Base-by-base conservation (phyloP, 2,113 vertebrate genomes). In the Silurus meridionalis region DNA sequence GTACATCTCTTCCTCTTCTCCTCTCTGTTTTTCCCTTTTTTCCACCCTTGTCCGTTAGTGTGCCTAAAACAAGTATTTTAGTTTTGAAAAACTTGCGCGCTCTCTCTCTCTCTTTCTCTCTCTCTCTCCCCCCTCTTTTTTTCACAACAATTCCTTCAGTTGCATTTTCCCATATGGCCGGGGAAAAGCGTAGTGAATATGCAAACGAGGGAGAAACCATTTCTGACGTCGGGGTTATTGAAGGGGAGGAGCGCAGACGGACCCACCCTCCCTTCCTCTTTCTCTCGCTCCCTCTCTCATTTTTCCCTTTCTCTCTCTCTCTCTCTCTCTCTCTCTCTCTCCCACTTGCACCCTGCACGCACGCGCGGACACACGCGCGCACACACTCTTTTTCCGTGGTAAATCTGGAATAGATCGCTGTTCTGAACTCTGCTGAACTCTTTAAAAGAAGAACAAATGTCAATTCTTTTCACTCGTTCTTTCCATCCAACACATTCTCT, bases 81-180 rank as follows among this genome's bases (percentile, higher is more conserved):
- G 48, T 66, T 84, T 74, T 46, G 52, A 84, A 58, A 94, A 95
- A 96, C 95, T 96, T 96, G 93, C 57, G 50, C 71, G 50, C 37
- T n/a, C 55, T 83, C 57, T 50, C 71, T 60, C 37, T n/a, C 55
- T 83, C 66, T 57, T 53, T 61, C 57, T 60, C 1, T 84, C 6
- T 80, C 52, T 57, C 63, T 72, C 55, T 11, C 84, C 94, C 94
- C 95, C 74, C 67, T 83, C 88, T 89, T 83, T 89, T 89, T 94
- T 95, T 96, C 96, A 95, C 96, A 95, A 96, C 96, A 97, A 97
- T 97, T 97, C 97, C 97, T 97, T 96, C 97, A 97, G 95, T 97
- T 95, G 96, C 96, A 97, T 97, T 95, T 97, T 97, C 97, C 97
- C 97, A 96, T 97, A 95, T 97, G 97, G 95, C 95, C 96, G 95